Percentiles rank a stretch among this genome's conserved stretches.
These are phyloP conservation scores for Psilanteris sp. DNA, from an alignment of 1,140 invertebrate genomes.

Conservation along the genomic window DNA sequence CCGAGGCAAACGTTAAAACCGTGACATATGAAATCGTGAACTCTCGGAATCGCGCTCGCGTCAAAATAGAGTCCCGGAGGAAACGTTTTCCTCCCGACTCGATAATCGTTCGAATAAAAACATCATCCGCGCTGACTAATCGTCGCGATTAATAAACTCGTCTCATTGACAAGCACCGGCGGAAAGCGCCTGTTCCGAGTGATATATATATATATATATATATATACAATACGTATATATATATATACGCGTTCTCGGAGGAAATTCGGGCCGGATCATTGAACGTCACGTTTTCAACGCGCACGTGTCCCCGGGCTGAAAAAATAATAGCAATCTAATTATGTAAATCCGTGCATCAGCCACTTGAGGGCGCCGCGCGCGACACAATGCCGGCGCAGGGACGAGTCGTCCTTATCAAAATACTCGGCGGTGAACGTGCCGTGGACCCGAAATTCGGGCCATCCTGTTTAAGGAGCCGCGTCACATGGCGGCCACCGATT, in stretches of 20 bases:
- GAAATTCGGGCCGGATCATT: constrained; percentile 4
- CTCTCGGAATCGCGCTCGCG: too few relatives aligned
- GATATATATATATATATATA: too few relatives aligned
- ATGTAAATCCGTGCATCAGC: constrained; percentile 56
- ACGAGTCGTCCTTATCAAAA: constrained; percentile 49
- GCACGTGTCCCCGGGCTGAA: constrained; percentile 48
- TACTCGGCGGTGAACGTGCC: constrained; percentile 51
- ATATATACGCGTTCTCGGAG: constrained; percentile 23
- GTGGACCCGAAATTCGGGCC: constrained; percentile 19
- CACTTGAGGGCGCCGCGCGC: constrained; percentile 20
- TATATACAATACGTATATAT: too few relatives aligned
- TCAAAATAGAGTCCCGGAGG: too few relatives aligned
- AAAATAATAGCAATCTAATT: constrained; percentile 56
- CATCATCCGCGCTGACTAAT: constrained; percentile 12
- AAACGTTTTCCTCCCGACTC: too few relatives aligned
- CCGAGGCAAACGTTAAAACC: too few relatives aligned
- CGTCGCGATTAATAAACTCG: constrained; percentile 22
- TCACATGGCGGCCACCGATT: constrained; percentile 40
- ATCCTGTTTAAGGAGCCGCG: constrained; percentile 12
- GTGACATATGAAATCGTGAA: too few relatives aligned
- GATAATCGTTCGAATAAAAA: constrained; percentile 21
- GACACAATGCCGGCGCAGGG: constrained; percentile 8
- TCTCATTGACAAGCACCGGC: constrained; percentile 6
- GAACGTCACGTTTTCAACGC: constrained; percentile 41
- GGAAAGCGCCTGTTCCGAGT: too few relatives aligned